phyloP scores from a whole-genome alignment of 2,113 vertebrate genomes.

The Anarrhichthys ocellatus region DNA sequence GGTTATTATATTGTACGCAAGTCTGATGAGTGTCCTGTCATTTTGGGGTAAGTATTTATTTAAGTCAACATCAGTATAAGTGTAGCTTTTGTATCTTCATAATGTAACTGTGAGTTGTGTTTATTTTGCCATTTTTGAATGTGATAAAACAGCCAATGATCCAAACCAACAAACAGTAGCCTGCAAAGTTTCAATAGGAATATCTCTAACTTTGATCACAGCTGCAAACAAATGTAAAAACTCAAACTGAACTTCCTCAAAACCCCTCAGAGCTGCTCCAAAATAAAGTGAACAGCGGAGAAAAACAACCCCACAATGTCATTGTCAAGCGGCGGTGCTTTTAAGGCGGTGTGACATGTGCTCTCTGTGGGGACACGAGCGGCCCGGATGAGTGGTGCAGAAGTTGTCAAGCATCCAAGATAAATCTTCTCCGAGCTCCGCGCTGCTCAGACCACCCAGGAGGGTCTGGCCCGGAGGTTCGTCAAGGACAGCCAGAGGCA shows the following conservation, averaged over 20 bases:
- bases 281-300: slow-evolving; percentile 42
- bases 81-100: background rate
- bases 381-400: slow-evolving; percentile 61
- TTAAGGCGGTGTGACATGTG: slow-evolving; percentile 59
- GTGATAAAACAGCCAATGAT: background rate
- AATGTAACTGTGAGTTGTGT: background rate
- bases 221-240: background rate
- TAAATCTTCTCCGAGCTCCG: slow-evolving; percentile 65
- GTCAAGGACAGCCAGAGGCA: slow-evolving; percentile 75
- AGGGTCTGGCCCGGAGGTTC: slow-evolving; percentile 58
- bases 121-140: background rate
- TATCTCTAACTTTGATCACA: background rate
- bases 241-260: slow-evolving; percentile 1
- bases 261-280: slow-evolving; percentile 21
- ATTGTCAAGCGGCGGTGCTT: slow-evolving; percentile 54
- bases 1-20: background rate
- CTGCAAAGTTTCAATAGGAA: background rate
- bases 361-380: slow-evolving; percentile 59
- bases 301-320: slow-evolving; percentile 50
- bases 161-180: slow-evolving; percentile 9
- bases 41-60: background rate
- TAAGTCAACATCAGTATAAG: background rate
- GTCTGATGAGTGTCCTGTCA: background rate
- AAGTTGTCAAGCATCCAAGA: slow-evolving; percentile 69
- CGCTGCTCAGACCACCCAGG: slow-evolving; percentile 66